Evolutionary conservation across 2,113 vertebrate species (phyloP).

Genomic region (Saccopteryx bilineata): DNA sequence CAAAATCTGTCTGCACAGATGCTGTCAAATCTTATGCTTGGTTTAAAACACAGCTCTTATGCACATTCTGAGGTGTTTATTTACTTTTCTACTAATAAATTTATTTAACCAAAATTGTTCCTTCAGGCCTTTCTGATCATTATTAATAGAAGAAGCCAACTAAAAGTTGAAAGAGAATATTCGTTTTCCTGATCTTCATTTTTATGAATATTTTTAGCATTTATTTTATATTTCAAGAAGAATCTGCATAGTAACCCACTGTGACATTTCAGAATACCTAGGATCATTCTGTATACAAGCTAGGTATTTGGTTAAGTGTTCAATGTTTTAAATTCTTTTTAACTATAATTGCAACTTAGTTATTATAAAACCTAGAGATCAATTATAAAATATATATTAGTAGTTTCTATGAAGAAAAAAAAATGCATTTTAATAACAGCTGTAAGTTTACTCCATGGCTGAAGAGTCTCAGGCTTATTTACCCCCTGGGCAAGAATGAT

Average conservation of each 20-base stretch:
- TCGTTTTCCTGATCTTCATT: not conserved
- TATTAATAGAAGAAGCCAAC: slow-evolving; percentile 29
- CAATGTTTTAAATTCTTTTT: slow-evolving; percentile 46
- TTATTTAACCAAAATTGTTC: slow-evolving; percentile 38
- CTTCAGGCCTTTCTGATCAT: not conserved
- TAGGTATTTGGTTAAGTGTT: not conserved
- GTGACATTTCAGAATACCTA: not conserved
- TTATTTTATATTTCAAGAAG: slow-evolving; percentile 44
- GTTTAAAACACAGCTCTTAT: not conserved
- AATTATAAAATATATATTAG: not conserved
- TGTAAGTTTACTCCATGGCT: not conserved
- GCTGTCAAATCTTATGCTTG: not conserved
- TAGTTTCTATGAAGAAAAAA: slow-evolving; percentile 36
- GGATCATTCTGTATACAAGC: not conserved
- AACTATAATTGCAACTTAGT: slow-evolving; percentile 41
- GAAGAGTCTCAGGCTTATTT: slow-evolving; percentile 62
- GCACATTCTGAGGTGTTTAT: not conserved
- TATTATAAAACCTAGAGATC: slow-evolving; percentile 51
- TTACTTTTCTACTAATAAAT: slow-evolving; percentile 41
- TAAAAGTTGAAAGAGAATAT: slow-evolving; percentile 40
- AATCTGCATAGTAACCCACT: slow-evolving; percentile 37
- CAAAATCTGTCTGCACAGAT: not conserved
- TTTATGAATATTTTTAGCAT: slow-evolving; percentile 43
- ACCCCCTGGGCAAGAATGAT: slow-evolving; percentile 56
- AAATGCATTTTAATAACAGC: slow-evolving; percentile 19